These are phyloP conservation scores for Glyphotaelius pellucidus DNA, from an alignment of 2,888 invertebrate species.

Conservation along the genomic window DNA sequence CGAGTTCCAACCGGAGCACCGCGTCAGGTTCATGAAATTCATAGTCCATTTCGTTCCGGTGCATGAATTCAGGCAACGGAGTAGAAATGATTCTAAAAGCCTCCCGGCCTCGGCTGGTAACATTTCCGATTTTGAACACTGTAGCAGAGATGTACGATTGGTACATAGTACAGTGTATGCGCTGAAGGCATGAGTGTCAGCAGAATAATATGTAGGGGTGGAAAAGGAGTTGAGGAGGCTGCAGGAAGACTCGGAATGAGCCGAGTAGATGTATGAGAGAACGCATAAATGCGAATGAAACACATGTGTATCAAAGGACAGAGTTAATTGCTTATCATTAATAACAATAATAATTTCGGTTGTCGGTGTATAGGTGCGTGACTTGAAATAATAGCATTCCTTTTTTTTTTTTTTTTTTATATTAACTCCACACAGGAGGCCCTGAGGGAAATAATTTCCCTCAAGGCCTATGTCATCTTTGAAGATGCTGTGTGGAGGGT, in stretches of 20 bases:
- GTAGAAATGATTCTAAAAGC: neutral
- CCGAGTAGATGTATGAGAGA: too few species aligned
- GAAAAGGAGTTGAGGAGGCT: neutral
- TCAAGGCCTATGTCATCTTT: too few species aligned
- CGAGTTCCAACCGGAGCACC: neutral
- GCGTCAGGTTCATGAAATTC: neutral
- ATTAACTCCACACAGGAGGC: too few species aligned
- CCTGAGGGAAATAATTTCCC: too few species aligned
- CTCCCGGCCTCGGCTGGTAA: neutral
- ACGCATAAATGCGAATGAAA: too few species aligned
- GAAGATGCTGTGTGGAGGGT: too few species aligned
- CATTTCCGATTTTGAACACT: neutral
- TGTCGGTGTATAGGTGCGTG: too few species aligned
- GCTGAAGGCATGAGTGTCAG: neutral
- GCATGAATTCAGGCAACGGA: neutral
- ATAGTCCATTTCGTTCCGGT: neutral
- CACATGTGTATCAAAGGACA: too few species aligned
- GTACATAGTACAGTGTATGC: neutral
- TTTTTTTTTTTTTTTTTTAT: too few species aligned
- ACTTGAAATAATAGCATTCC: too few species aligned
- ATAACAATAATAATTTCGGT: too few species aligned
- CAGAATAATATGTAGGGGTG: neutral
- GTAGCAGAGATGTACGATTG: neutral
- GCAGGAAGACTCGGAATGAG: neutral
- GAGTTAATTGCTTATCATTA: too few species aligned